A percentile compares a stretch with the other conserved stretches of the same genome.
Evolutionary conservation across 2,113 vertebrate species (phyloP).

Genomic region (Acinonyx jubatus): DNA sequence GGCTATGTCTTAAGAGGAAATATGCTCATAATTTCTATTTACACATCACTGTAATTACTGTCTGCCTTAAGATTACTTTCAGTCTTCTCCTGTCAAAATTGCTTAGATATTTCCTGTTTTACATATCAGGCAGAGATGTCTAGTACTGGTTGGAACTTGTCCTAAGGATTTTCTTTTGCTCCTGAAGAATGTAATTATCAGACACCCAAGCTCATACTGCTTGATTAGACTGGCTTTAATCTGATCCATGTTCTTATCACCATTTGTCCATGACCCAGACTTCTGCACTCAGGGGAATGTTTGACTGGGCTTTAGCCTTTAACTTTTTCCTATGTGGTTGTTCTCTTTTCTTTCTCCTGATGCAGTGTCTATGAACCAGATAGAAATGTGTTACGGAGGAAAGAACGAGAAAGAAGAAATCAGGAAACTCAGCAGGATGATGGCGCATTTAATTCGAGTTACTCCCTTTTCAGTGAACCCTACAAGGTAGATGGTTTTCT

Average conservation of each 20-base stretch:
- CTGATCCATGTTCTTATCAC: conserved; percentile 71
- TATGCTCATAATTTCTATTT: conserved; percentile 85
- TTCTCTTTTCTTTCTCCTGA: conserved; percentile 58
- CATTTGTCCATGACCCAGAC: conserved; percentile 75
- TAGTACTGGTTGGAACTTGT: conserved; percentile 69
- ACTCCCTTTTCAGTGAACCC: conserved; percentile 90
- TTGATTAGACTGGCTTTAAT: conserved; percentile 72
- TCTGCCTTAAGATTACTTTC: conserved; percentile 74
- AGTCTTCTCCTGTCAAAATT: conserved; percentile 74
- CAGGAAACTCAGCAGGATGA: conserved; percentile 88
- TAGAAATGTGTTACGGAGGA: conserved; percentile 87
- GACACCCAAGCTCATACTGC: conserved; percentile 14
- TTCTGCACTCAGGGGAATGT: neutral
- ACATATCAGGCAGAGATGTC: conserved; percentile 62
- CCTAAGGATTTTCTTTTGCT: conserved; percentile 63
- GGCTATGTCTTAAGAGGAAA: conserved; percentile 78
- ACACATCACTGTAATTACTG: conserved; percentile 83
- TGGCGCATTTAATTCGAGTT: conserved; percentile 82
- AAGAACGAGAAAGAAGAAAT: conserved; percentile 88
- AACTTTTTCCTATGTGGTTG: conserved; percentile 55
- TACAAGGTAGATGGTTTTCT: conserved; percentile 86
- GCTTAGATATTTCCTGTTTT: conserved; percentile 77
- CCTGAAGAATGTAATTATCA: conserved; percentile 77
- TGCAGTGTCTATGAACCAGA: conserved; percentile 88
- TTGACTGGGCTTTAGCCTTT: conserved; percentile 50